Base-by-base conservation (phyloP, 2,113 vertebrate genomes). In the Cynopterus brachyotis region DNA sequence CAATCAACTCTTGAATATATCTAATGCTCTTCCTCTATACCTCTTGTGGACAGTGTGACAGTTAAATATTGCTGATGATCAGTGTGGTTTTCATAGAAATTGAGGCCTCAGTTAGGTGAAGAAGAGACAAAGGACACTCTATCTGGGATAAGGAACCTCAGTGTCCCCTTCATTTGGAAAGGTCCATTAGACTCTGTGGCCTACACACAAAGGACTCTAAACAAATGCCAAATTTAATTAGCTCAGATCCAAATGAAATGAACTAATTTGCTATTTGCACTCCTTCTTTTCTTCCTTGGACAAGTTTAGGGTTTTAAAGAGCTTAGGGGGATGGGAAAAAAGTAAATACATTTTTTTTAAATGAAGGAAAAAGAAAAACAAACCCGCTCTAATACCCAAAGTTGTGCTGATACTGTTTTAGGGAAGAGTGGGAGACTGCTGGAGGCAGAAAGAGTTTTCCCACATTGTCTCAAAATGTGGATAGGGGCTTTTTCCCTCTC, bases 171-270 rank as follows among this genome's bases (percentile, higher is more conserved):
- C 9, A 2, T 3, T 69, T 13, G 8, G 8, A 81, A 86, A 78
- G 53, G 42, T 40, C 24, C 20, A 4, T 13, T 69, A n/a, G 50
- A 66, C 20, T 94, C 35, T 13, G 35, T 30, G 40, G n/a, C 15
- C 16, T 57, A 19, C 6, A 78, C 47, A 24, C 11, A 32, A 84
- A 83, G 32, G 82, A 3, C 62, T 94, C 73, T 66, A 50, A 30
- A 75, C 19, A 96, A 82, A 96, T 81, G 69, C 32, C 89, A 95
- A 10, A 17, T 76, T 89, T 96, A 94, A 91, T 95, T 89, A 97
- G 79, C 82, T 95, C 82, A 81, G 96, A 95, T 87, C 20, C 82
- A 87, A 87, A 32, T 47, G 35, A 85, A 92, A 90, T 53, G 83
- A 53, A 94, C 53, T 72, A 84, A 87, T 92, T 80, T 93, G 19